Evolutionary conservation across 2,113 vertebrate species (phyloP), one percentile per base, ranked within the genome.

Genomic region (Corydoras sp.): DNA sequence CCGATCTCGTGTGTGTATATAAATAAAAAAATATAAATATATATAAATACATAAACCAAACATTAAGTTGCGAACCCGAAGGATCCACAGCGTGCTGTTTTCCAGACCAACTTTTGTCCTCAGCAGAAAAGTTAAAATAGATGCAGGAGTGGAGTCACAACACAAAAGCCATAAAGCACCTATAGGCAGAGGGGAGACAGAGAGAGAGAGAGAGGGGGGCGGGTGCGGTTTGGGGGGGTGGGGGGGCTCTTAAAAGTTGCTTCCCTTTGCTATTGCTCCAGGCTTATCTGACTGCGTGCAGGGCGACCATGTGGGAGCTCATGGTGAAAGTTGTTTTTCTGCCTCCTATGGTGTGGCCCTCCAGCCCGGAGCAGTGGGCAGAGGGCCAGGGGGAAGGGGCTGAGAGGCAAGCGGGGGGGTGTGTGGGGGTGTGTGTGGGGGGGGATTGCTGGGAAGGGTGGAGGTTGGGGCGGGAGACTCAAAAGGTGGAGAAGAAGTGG

Each of bases 251-350:
- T 79, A 43, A 53, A 75, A 72, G 62, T 73, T 65, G 65, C 70
- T 77, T 77, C 77, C 75, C 75, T 75, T 80, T 59, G 72, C 69
- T 64, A 62, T 80, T 80, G 79, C 79, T 80, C 63, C 51, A 72
- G 76, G 79, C 75, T 67, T 75, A 72, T 80, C 72, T 80, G 79
- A 63, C 76, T 61, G 54, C 69, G n/a, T 85, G 77, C 79, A 18
- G 82, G 74, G 80, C 80, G 81, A 81, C 86, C 83, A 83, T 87
- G 87, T 85, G 82, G 78, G 88, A 88, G 83, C 84, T 83, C 83
- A 80, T 85, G 85, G 86, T 89, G 86, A 84, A 88, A 86, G 86
- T 90, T 89, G 87, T 88, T 89, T 89, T 90, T 89, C 83, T 90
- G 85, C 88, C 87, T 86, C 89, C 89, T 86, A 82, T 69, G 75